Evolutionary conservation across 2,113 vertebrate species (phyloP).

Genomic region (Apteryx mantelli): DNA sequence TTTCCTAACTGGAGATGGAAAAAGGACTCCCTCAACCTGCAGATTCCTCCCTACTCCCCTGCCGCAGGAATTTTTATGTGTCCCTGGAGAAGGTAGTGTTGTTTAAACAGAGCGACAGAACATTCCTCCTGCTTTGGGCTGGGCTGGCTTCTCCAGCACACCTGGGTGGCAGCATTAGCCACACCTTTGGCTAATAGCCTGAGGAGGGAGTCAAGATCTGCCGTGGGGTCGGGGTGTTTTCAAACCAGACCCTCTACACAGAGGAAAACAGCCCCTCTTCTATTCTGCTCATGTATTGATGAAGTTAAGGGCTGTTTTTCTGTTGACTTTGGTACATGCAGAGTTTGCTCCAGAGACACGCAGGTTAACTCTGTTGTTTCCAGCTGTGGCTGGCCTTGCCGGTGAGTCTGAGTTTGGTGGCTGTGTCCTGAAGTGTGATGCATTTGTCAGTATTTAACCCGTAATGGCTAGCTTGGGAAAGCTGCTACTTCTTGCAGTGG

Average conservation of each 20-base stretch:
- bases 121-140: background rate
- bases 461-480: background rate
- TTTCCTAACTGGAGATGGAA: background rate
- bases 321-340: fast-evolving
- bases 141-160: background rate
- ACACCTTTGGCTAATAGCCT: background rate
- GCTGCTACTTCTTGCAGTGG: background rate
- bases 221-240: background rate
- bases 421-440: background rate
- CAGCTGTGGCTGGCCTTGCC: background rate
- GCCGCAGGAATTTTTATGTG: background rate
- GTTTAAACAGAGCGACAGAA: background rate
- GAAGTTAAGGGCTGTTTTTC: background rate
- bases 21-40: background rate
- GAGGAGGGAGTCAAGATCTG: background rate
- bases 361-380: background rate
- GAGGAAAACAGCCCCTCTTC: background rate
- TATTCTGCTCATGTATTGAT: background rate
- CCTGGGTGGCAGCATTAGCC: background rate
- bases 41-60: background rate
- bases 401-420: fast-evolving
- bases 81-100: background rate
- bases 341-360: background rate
- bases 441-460: background rate
- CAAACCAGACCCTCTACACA: background rate